Conservation (phyloP, 2,113 vertebrate genomes). For the Pelmatolapia mariae region DNA sequence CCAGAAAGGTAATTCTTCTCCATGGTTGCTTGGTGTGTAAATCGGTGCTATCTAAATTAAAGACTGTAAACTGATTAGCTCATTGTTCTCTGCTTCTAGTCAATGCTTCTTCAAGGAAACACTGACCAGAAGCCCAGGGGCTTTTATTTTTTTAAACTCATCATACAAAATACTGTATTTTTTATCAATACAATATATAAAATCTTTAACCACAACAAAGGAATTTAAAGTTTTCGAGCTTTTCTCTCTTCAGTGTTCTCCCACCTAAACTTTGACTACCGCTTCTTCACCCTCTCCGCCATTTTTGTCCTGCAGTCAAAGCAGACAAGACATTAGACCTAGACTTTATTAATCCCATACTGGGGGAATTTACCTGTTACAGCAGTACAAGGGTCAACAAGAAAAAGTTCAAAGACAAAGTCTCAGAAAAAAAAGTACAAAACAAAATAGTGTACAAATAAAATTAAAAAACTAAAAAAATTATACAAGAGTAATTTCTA, state of each 20-base stretch:
- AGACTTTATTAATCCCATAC: background rate
- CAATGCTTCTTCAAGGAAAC: background rate
- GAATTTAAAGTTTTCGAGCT: background rate
- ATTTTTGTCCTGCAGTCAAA: background rate
- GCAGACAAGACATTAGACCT: background rate
- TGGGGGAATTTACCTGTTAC: background rate
- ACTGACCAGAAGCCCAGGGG: background rate
- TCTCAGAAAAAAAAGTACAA: background rate
- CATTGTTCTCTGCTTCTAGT: background rate
- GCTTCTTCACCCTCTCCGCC: fast-evolving
- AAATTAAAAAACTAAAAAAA: background rate
- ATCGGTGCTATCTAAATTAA: background rate
- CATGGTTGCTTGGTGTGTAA: background rate
- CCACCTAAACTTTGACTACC: background rate
- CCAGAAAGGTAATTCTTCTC: background rate
- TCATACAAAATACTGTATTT: background rate
- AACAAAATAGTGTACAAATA: background rate
- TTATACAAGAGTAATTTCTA: background rate
- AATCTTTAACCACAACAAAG: background rate
- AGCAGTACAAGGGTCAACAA: background rate
- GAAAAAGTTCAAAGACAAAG: background rate
- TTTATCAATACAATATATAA: background rate
- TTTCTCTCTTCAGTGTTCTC: background rate
- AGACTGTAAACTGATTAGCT: background rate
- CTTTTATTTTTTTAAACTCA: background rate